phyloP scores from a whole-genome alignment of 2,797 vertebrate genomes.

The Manis pentadactyla region DNA sequence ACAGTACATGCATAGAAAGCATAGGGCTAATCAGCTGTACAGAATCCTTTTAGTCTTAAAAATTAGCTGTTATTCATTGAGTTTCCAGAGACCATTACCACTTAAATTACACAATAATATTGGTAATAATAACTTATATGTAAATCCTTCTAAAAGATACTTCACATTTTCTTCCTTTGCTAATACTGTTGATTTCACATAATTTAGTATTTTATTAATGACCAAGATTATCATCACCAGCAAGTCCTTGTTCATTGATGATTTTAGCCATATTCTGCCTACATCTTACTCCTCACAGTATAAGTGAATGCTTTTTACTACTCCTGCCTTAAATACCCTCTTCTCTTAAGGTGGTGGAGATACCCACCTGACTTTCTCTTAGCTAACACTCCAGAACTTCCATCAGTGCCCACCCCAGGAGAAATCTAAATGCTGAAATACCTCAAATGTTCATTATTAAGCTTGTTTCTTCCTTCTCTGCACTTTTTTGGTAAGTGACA shows the following conservation, averaged over 20 bases:
- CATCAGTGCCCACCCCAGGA: not conserved
- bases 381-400: not conserved
- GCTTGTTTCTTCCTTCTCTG: not conserved
- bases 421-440: not conserved
- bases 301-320: not conserved
- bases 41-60: constrained; percentile 12
- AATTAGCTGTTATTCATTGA: not conserved
- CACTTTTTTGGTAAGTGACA: not conserved
- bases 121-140: not conserved
- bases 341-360: not conserved
- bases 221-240: not conserved
- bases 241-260: not conserved
- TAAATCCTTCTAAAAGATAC: not conserved
- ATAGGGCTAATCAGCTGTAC: not conserved
- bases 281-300: not conserved
- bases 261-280: not conserved
- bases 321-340: not conserved
- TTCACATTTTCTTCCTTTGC: constrained; percentile 33
- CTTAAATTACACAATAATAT: not conserved
- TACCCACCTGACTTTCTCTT: not conserved
- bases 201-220: not conserved
- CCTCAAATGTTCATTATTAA: not conserved
- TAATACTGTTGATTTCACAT: not conserved
- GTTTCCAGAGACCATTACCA: not conserved
- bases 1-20: not conserved